A percentile compares a stretch with the other conserved stretches of the same genome.
These are phyloP conservation scores for Pelochelys cantorii DNA, from an alignment of 2,797 vertebrate genomes.

Conservation along the genomic window DNA sequence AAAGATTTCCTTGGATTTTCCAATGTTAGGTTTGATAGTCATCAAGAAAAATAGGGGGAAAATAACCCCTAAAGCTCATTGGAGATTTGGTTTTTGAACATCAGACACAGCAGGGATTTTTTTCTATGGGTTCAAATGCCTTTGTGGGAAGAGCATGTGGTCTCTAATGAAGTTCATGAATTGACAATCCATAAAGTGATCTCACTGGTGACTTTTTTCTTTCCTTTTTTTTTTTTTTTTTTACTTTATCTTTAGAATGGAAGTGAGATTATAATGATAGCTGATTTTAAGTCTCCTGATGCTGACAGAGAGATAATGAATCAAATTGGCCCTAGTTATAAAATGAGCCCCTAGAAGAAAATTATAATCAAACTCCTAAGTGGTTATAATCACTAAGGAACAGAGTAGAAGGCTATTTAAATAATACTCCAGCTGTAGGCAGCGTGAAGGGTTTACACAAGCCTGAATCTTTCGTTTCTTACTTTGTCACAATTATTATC, in stretches of 20 bases:
- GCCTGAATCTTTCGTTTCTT: slow-evolving; percentile 3
- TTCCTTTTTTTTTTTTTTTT: background rate
- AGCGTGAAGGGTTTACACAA: slow-evolving; percentile 29
- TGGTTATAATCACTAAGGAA: slow-evolving; percentile 40
- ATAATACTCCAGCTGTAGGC: slow-evolving; percentile 36
- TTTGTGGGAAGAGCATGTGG: background rate
- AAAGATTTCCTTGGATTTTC: background rate
- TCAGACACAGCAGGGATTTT: background rate
- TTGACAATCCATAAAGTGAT: slow-evolving; percentile 25
- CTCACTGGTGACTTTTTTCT: slow-evolving; percentile 24
- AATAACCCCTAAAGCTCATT: background rate
- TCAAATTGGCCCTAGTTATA: slow-evolving; percentile 65
- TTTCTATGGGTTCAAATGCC: background rate
- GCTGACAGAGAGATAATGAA: slow-evolving; percentile 63
- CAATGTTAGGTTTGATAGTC: background rate
- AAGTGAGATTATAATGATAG: slow-evolving; percentile 41
- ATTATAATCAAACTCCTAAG: slow-evolving; percentile 65
- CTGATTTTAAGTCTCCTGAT: slow-evolving; percentile 66
- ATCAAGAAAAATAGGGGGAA: background rate
- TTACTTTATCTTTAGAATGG: slow-evolving; percentile 22
- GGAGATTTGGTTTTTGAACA: background rate
- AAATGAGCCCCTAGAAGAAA: slow-evolving; percentile 68
- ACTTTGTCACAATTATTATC: slow-evolving; percentile 28
- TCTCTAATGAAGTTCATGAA: background rate
- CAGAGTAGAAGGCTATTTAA: slow-evolving; percentile 47